Evolutionary conservation across 2,113 vertebrate species (phyloP).

Genomic region (Oenanthe melanoleuca): DNA sequence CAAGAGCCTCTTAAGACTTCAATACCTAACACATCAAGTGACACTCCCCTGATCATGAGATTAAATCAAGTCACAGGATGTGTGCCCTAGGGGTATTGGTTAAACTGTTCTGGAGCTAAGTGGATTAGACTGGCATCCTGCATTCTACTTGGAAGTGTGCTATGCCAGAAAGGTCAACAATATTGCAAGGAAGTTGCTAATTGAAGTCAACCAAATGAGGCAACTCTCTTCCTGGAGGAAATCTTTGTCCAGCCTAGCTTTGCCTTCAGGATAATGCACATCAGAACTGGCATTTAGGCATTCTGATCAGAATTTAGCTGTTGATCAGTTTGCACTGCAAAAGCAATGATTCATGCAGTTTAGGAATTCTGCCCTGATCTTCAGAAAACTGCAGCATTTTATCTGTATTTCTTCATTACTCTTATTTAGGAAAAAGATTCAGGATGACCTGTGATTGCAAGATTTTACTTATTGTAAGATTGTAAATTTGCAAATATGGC

Average conservation of each 20-base stretch:
- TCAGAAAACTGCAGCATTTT: not conserved
- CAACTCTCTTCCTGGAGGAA: slow-evolving; percentile 42
- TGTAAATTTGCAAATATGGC: not conserved
- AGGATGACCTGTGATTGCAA: not conserved
- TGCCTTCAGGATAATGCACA: not conserved
- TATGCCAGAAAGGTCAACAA: slow-evolving; percentile 57
- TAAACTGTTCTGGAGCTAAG: slow-evolving; percentile 64
- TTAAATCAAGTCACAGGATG: slow-evolving; percentile 73
- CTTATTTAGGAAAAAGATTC: not conserved
- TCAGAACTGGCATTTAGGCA: not conserved
- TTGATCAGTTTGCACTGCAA: not conserved
- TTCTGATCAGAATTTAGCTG: not conserved
- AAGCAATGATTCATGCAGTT: not conserved
- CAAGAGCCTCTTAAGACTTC: slow-evolving; percentile 35
- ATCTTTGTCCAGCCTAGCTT: not conserved
- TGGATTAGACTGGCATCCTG: slow-evolving; percentile 67
- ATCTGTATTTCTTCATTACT: not conserved
- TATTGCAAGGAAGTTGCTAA: slow-evolving; percentile 65
- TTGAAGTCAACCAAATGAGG: slow-evolving; percentile 68
- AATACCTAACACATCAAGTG: slow-evolving; percentile 59
- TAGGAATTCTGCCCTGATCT: not conserved
- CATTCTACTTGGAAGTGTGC: slow-evolving; percentile 47
- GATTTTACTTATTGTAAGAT: not conserved
- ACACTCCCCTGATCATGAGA: slow-evolving; percentile 65
- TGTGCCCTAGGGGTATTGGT: slow-evolving; percentile 57